phyloP scores from a whole-genome alignment of 2,113 vertebrate species.

The Pelusios castaneus region DNA sequence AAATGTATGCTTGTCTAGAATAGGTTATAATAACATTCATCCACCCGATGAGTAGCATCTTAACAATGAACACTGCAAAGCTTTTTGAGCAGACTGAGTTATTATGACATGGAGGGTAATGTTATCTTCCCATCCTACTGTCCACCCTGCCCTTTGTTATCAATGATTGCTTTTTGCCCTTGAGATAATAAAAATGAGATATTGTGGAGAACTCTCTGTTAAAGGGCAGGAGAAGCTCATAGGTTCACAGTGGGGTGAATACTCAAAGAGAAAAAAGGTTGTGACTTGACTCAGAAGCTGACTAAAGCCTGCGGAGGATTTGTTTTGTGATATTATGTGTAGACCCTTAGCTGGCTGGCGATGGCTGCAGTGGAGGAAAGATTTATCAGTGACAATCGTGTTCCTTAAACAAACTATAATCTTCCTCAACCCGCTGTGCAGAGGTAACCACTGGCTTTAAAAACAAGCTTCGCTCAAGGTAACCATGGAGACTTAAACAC shows the following conservation, averaged over 20 bases:
- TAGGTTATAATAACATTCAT: background rate
- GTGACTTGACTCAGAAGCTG: background rate
- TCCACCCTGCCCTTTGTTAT: background rate
- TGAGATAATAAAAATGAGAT: background rate
- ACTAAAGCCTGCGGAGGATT: background rate
- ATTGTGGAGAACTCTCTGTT: rapidly evolving
- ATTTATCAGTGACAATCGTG: background rate
- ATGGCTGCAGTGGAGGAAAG: background rate
- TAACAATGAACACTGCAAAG: background rate
- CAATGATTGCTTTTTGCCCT: background rate
- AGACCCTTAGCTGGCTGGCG: background rate
- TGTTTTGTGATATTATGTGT: background rate
- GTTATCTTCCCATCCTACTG: background rate
- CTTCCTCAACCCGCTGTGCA: rapidly evolving
- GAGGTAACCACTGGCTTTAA: background rate
- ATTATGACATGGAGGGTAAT: background rate
- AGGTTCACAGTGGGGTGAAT: background rate
- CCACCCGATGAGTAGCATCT: background rate
- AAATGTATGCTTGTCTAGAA: background rate
- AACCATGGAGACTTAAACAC: slow-evolving; percentile 32
- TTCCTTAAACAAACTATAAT: background rate
- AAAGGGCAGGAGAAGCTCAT: background rate
- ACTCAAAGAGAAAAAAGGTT: background rate
- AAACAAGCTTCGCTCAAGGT: slow-evolving; percentile 20
- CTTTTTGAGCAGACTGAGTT: background rate